A percentile compares a stretch with the other conserved stretches of the same genome.
Conservation (phyloP, 2,888 invertebrate genomes). For the Smittia sp. region DNA sequence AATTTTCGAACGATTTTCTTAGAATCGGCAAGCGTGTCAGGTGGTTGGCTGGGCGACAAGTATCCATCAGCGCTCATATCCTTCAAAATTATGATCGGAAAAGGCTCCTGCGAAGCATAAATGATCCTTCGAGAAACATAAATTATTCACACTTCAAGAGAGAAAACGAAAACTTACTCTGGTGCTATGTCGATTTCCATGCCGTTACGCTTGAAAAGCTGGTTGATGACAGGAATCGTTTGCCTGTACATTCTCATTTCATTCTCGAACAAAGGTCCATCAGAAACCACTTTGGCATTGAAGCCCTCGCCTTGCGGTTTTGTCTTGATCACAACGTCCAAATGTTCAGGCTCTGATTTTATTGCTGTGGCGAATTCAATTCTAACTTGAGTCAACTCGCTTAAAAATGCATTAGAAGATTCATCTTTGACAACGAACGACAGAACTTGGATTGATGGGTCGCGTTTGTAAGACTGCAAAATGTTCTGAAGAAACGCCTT, state of each 20-base stretch:
- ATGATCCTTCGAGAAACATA: slow-evolving; percentile 2
- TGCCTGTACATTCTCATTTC: not conserved
- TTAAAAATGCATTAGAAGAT: no score
- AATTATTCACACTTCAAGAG: no score
- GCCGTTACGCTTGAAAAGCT: slow-evolving; percentile 13
- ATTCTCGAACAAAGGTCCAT: slow-evolving; percentile 21
- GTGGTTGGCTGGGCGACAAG: not conserved
- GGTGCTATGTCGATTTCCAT: slow-evolving; percentile 4
- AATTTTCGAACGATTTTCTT: slow-evolving; percentile 10
- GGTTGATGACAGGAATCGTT: slow-evolving; percentile 9
- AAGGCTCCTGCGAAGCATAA: not conserved
- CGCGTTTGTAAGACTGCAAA: no score
- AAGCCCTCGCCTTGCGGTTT: not conserved
- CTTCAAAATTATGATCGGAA: slow-evolving; percentile 9
- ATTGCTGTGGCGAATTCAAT: no score
- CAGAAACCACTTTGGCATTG: not conserved
- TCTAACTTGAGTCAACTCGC: no score
- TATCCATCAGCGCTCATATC: slow-evolving; percentile 11
- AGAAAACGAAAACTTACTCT: slow-evolving; percentile 6
- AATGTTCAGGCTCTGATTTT: no score
- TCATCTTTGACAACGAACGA: no score
- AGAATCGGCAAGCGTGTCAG: not conserved
- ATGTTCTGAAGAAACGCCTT: no score
- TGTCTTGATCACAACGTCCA: no score
- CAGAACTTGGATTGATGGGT: no score